Conservation (phyloP, 2,113 vertebrate genomes). For the Pomatorhinus ruficollis region DNA sequence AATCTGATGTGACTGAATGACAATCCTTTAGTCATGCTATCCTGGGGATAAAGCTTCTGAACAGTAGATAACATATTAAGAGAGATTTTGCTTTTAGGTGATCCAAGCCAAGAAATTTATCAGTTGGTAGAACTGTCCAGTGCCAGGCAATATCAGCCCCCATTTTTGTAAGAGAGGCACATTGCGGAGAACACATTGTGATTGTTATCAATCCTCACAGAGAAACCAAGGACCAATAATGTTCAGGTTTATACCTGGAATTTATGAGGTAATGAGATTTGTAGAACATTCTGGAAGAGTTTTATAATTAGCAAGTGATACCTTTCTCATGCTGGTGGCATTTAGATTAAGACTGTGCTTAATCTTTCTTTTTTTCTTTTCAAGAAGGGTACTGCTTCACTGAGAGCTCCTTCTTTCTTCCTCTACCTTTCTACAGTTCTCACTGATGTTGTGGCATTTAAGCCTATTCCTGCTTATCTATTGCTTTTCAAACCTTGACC, state of each 20-base stretch:
- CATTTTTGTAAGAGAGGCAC: background rate
- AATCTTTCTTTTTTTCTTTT: background rate
- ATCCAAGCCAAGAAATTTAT: background rate
- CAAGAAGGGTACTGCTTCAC: background rate
- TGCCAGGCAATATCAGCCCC: background rate
- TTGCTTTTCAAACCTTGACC: background rate
- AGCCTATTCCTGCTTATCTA: background rate
- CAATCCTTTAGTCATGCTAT: background rate
- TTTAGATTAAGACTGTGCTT: background rate
- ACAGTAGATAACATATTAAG: background rate
- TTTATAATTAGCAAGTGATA: background rate
- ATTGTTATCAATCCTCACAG: background rate
- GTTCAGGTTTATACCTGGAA: background rate
- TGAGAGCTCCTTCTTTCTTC: background rate
- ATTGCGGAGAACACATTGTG: accelerated
- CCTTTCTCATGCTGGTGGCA: background rate
- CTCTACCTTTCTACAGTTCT: background rate
- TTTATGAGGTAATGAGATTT: background rate
- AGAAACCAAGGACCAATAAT: background rate
- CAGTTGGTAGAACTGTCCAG: background rate
- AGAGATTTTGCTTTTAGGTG: background rate
- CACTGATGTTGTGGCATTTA: background rate
- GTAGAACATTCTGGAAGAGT: background rate
- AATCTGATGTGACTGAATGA: background rate
- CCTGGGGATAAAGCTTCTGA: background rate